These are phyloP conservation scores for Arctocebus calabarensis DNA, from an alignment of 2,797 vertebrate species.

Conservation along the genomic window DNA sequence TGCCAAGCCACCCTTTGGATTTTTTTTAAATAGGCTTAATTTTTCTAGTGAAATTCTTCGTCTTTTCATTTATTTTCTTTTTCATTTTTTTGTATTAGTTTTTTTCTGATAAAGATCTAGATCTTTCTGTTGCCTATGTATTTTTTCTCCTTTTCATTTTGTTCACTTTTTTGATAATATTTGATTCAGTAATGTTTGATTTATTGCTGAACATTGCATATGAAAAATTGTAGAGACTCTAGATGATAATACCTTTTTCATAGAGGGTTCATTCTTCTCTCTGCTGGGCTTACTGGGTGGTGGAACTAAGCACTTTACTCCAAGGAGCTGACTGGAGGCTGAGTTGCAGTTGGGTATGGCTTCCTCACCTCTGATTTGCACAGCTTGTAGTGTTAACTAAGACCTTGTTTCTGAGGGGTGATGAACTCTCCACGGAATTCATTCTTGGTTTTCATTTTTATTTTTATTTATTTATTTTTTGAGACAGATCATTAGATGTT, in stretches of 20 bases:
- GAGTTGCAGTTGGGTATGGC: not conserved
- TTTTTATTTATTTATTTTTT: too few species aligned
- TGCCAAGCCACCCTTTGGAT: not conserved
- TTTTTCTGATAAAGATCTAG: not conserved
- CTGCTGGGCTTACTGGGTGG: not conserved
- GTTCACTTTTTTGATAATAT: not conserved
- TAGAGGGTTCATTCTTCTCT: not conserved
- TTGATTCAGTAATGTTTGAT: not conserved
- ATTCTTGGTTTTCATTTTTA: not conserved
- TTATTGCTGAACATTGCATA: not conserved
- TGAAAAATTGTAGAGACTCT: constrained; percentile 15
- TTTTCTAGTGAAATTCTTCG: not conserved
- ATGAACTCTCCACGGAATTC: not conserved
- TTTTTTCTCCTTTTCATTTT: not conserved
- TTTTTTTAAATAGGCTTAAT: not conserved
- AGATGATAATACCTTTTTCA: not conserved
- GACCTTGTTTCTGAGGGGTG: not conserved
- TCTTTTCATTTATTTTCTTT: not conserved
- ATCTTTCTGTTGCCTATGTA: not conserved
- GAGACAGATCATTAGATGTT: too few species aligned
- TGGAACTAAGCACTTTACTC: not conserved
- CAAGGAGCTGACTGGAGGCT: not conserved
- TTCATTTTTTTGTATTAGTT: not conserved
- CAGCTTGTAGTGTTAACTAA: not conserved
- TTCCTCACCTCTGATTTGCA: not conserved